Evolutionary conservation across 2,888 invertebrate genomes (phyloP).

Genomic region (Lumbricus terrestris): DNA sequence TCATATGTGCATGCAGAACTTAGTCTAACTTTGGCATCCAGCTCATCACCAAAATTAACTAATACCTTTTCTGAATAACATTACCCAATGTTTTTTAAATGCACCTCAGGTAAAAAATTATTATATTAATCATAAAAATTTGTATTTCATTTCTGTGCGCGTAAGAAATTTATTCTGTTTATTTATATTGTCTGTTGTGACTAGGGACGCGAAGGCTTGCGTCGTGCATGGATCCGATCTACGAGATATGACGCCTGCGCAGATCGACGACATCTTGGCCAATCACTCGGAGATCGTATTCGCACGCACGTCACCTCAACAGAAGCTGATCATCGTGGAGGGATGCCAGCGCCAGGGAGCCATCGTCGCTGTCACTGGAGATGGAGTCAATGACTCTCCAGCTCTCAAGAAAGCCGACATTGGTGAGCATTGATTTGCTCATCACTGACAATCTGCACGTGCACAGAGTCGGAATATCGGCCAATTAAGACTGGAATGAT

Average conservation of each 20-base stretch:
- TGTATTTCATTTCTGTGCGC: too few species aligned
- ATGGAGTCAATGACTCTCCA: conserved; percentile 84
- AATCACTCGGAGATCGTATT: conserved; percentile 93
- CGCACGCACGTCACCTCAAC: conserved; percentile 86
- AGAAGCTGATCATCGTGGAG: conserved; percentile 80
- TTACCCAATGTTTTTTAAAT: too few species aligned
- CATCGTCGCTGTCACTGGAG: conserved; percentile 82
- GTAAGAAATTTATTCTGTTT: too few species aligned
- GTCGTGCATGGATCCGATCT: conserved; percentile 65
- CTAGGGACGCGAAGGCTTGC: conserved; percentile 57
- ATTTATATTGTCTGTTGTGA: background rate
- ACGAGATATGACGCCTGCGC: conserved; percentile 79
- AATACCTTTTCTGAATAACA: too few species aligned
- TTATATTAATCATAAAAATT: too few species aligned
- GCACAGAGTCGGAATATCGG: too few species aligned
- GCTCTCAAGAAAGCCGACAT: conserved; percentile 77
- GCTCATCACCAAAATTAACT: too few species aligned
- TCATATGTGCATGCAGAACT: too few species aligned
- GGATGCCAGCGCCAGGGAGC: conserved; percentile 76
- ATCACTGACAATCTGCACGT: too few species aligned
- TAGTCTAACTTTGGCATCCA: too few species aligned
- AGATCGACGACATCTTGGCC: conserved; percentile 85
- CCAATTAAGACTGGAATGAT: too few species aligned
- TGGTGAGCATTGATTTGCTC: conserved; percentile 42
- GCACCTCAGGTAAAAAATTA: too few species aligned